Evolutionary conservation across 2,113 vertebrate genomes (phyloP).

Genomic region (Pyrgilauda ruficollis): DNA sequence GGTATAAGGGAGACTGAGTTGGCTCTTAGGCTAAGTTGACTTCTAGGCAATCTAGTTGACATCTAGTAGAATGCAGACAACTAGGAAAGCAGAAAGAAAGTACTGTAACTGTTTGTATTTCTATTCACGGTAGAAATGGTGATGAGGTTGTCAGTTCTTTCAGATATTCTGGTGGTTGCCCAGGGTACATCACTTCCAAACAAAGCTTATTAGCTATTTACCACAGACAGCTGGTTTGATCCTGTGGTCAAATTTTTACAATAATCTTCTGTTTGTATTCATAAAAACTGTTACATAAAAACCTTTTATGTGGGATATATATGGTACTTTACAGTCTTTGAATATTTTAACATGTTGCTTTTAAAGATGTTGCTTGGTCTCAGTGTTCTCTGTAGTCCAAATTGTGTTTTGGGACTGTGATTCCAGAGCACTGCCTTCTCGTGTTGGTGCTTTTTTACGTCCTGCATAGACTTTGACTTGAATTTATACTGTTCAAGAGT

Average conservation of each 20-base stretch:
- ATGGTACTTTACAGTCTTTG: background rate
- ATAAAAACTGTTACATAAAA: background rate
- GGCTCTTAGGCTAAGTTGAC: background rate
- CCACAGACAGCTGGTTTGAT: background rate
- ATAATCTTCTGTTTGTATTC: background rate
- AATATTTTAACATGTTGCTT: background rate
- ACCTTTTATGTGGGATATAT: background rate
- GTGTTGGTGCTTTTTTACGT: background rate
- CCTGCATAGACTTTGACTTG: background rate
- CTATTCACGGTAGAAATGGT: background rate
- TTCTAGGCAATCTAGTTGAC: background rate
- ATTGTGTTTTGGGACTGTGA: fast-evolving
- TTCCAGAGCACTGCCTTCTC: background rate
- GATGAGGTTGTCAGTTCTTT: background rate
- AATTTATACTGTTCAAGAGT: background rate
- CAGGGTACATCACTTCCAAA: background rate
- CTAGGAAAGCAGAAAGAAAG: background rate
- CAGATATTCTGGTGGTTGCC: background rate
- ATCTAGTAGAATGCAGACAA: background rate
- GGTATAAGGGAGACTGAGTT: background rate
- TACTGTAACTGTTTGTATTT: background rate
- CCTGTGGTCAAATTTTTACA: background rate
- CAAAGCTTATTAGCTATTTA: background rate
- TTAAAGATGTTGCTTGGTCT: background rate
- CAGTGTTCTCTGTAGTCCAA: background rate